A percentile compares a stretch with the other conserved stretches of the same genome.
Conservation (phyloP, 1,140 invertebrate species). For the Holcopasites calliopsidis region DNA sequence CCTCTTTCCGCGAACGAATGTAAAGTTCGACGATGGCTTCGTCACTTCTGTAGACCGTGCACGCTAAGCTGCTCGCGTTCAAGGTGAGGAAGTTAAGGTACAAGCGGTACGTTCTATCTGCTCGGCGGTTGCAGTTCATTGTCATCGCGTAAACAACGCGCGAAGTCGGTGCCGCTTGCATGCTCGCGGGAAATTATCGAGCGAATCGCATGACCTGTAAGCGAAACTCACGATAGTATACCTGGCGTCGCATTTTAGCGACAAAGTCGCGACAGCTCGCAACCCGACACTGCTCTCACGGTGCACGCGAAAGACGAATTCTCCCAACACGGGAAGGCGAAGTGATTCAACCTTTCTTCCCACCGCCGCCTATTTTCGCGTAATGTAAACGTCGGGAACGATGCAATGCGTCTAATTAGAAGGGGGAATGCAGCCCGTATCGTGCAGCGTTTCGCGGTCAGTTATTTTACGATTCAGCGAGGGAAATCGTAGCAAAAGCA, state of each 20-base stretch:
- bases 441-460: neutral
- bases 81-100: neutral
- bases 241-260: neutral
- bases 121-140: neutral
- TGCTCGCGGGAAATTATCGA: neutral
- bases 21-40: too few relatives aligned
- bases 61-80: too few relatives aligned
- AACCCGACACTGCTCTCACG: too few relatives aligned
- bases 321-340: too few relatives aligned
- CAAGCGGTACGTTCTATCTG: neutral
- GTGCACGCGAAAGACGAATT: too few relatives aligned
- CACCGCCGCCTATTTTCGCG: neutral
- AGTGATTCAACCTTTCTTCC: too few relatives aligned
- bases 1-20: too few relatives aligned
- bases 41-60: too few relatives aligned
- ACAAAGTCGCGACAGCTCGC: neutral
- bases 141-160: conserved; percentile 4
- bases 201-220: conserved; percentile 3
- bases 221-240: neutral
- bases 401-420: neutral
- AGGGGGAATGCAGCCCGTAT: neutral
- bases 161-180: neutral
- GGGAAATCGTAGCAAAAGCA: neutral
- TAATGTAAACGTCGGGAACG: conserved; percentile 1
- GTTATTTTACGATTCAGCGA: neutral